Base-by-base conservation (phyloP, 2,888 invertebrate genomes). In the Tetranychus piercei region DNA sequence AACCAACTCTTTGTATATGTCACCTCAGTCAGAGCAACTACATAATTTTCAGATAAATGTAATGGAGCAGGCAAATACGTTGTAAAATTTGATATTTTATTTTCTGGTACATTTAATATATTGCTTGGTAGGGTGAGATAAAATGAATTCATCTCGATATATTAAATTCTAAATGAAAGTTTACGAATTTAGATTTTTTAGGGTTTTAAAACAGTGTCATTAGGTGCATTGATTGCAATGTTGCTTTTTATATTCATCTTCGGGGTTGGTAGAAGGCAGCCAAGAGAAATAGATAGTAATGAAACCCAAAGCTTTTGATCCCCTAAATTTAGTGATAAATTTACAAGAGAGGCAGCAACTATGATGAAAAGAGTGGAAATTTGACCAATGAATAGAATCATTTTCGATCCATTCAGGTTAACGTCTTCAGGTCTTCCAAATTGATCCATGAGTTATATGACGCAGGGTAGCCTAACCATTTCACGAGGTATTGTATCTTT, bases 381-480 rank as follows among this genome's bases (percentile, higher is more conserved):
- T 69, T 69, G 69, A 69, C 8, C 69, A 20, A 69, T 18, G n/a
- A 69, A 69, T 8, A 69, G 69, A 20, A 69, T 64, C 15, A 15
- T 64, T 8, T 64, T 8, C 8, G 64, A 15, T 64, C 15, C 9
- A 64, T 64, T 64, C 15, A 9, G 9, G 9, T 8, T 8, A 64
- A 15, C 64, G 64, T 9, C 64, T 64, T 8, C 8, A 65, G 65
- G n/a, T 65, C n/a, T 65, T 2, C 65, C 6, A 6, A 15, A 4
- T 15, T 15, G 3, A 65, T 65, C 65, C 65, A 65, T 65, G 15
- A n/a, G n/a, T 65, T 65, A 65, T 4, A 65, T 4, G 65, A 65
- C n/a, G 65, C 65, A 4, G 65, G 65, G 6, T 4, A 65, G 2
- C 65, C 65, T 65, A 65, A 65, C 15, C n/a, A 65, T 6, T 65